phyloP scores from a whole-genome alignment of 2,113 vertebrate species.

The Ceyx cyanopectus region DNA sequence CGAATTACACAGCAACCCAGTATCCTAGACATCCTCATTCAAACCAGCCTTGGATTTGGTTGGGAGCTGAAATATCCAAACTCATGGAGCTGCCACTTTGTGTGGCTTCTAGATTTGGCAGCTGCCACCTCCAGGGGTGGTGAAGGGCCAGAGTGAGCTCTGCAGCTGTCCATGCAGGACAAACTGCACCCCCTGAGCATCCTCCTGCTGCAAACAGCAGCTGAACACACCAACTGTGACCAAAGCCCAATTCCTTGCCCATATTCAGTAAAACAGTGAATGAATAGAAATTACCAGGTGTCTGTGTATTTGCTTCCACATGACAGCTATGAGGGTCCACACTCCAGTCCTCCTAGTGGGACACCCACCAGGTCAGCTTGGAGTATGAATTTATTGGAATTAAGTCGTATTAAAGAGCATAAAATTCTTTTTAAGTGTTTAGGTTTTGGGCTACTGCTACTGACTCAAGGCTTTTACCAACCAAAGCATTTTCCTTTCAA shows the following conservation, averaged over 20 bases:
- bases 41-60: not conserved
- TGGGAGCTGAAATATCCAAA: not conserved
- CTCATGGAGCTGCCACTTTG: not conserved
- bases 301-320: accelerated
- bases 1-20: not conserved
- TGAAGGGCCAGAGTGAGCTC: accelerated
- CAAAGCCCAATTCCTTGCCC: not conserved
- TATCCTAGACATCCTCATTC: not conserved
- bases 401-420: not conserved
- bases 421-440: not conserved
- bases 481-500: conserved; percentile 11
- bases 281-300: not conserved
- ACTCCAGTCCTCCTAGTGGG: not conserved
- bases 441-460: not conserved
- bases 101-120: not conserved
- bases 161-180: not conserved
- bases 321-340: not conserved
- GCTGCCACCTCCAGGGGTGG: accelerated
- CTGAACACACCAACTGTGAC: not conserved
- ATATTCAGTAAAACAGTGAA: not conserved
- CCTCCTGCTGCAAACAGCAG: not conserved
- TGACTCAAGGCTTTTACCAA: not conserved
- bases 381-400: not conserved
- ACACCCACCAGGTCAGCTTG: not conserved
- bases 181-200: no score